Evolutionary conservation across 2,888 invertebrate species (phyloP), one percentile per base, ranked within the genome.

Genomic region (Apotomis turbidana): DNA sequence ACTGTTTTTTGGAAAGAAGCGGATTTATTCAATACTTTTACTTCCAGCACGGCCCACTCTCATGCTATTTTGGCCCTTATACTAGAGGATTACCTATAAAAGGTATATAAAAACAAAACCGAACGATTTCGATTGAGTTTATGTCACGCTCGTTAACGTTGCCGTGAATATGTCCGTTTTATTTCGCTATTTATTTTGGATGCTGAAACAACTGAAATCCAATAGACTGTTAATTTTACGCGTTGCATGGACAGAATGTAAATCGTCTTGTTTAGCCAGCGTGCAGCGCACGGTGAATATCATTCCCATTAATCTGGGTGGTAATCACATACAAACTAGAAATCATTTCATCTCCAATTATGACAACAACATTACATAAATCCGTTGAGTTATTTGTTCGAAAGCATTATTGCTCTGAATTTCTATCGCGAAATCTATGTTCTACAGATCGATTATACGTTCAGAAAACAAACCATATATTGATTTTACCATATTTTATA

Each of bases 1-100:
- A 76, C 81, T 78, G 77, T 80, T 84, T 84, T 83, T 80, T 78
- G 81, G 78, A 76, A 76, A 77, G 76, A 79, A 77, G 77, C 27
- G 27, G 27, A 27, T 27, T 27, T 27, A 27, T 27, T 27, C 27
- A 57, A 67, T 78, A 41, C 79, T 76, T 75, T 71, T 78, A 75
- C 72, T 74, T 75, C 68, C 75, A 73, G 69, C 75, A 74, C 68
- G 74, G 73, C 71, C 63, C 70, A 27, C 63, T 61, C 55, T 51
- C 57, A 68, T 76, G 51, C 72, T 57, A 49, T 61, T 10, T 54
- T 52, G 38, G 15, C 60, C 51, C 59, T 55, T 36, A 63, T 51
- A 46, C 60, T 60, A 8, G 36, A 52, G 58, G 13, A 44, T 49
- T 60, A 66, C 64, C 59, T 36, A 66, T 71, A 60, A 66, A 71